These are phyloP conservation scores for Drosophila orena DNA, from an alignment of 1,140 invertebrate genomes.

Conservation along the genomic window DNA sequence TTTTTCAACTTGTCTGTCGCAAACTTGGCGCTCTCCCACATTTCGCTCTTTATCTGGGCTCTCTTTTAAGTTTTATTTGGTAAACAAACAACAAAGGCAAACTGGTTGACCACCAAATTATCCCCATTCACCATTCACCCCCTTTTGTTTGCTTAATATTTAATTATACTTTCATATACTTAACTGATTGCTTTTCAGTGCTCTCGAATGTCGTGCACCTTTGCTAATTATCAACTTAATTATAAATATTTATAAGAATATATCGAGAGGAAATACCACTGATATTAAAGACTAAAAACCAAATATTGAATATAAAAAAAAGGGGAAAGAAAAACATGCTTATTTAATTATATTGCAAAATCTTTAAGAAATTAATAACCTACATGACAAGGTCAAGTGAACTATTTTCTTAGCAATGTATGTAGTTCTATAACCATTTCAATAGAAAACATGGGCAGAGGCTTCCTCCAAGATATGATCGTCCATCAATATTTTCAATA, in stretches of 20 bases:
- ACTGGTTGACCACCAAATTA: slow-evolving; percentile 44
- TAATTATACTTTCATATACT: slow-evolving; percentile 27
- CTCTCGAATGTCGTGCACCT: slow-evolving; percentile 16
- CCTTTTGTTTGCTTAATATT: slow-evolving; percentile 13
- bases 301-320: background rate
- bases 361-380: too few relatives aligned
- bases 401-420: too few relatives aligned
- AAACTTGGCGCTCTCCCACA: slow-evolving; percentile 2
- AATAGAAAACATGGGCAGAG: background rate
- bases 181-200: slow-evolving; percentile 34
- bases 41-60: background rate
- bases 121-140: slow-evolving; percentile 11
- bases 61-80: slow-evolving; percentile 44
- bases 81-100: slow-evolving; percentile 66
- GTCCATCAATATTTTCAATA: slow-evolving; percentile 12
- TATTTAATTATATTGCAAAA: too few relatives aligned
- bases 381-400: too few relatives aligned
- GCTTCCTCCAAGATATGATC: background rate
- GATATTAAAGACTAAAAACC: background rate
- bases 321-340: too few relatives aligned
- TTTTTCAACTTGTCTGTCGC: slow-evolving; percentile 26
- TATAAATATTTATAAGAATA: background rate
- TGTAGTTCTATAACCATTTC: too few relatives aligned
- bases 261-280: background rate
- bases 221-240: slow-evolving; percentile 50